These are phyloP conservation scores for Ochropleura plecta DNA, from an alignment of 2,888 invertebrate species.

Conservation along the genomic window DNA sequence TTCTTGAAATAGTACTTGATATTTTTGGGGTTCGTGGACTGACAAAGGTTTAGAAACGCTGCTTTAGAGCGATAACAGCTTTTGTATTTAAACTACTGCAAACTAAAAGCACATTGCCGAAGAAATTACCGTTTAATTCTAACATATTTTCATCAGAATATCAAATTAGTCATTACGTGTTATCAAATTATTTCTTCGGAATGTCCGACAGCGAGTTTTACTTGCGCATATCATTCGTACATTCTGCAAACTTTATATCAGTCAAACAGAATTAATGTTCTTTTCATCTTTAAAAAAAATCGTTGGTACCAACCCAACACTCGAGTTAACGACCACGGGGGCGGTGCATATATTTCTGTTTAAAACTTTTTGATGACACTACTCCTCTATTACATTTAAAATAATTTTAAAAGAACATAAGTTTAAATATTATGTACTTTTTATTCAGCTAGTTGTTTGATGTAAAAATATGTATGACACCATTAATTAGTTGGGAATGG, in stretches of 20 bases:
- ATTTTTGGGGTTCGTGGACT: too few species aligned
- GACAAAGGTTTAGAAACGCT: too few species aligned
- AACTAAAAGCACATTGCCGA: conserved; percentile 21
- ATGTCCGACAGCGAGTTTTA: conserved; percentile 39
- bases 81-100: conserved; percentile 32
- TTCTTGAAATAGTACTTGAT: too few species aligned
- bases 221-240: conserved; percentile 36
- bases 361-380: conserved; percentile 67
- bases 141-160: conserved; percentile 37
- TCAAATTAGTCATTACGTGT: conserved; percentile 50
- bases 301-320: conserved; percentile 68
- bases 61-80: conserved; percentile 32
- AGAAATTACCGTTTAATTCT: conserved; percentile 38
- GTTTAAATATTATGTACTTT: conserved; percentile 57
- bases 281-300: conserved; percentile 69
- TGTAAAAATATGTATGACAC: conserved; percentile 60
- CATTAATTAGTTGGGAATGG: conserved; percentile 62
- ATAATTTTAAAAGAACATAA: conserved; percentile 57
- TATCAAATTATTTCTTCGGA: conserved; percentile 50
- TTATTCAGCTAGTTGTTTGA: conserved; percentile 64
- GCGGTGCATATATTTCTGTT: conserved; percentile 70
- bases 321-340: conserved; percentile 69
- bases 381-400: conserved; percentile 66
- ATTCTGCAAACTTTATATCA: conserved; percentile 59
- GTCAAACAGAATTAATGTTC: conserved; percentile 59